A percentile compares a stretch with the other conserved stretches of the same genome.
These are phyloP conservation scores for Teleogryllus oceanicus DNA, from an alignment of 2,888 invertebrate species.

Conservation along the genomic window DNA sequence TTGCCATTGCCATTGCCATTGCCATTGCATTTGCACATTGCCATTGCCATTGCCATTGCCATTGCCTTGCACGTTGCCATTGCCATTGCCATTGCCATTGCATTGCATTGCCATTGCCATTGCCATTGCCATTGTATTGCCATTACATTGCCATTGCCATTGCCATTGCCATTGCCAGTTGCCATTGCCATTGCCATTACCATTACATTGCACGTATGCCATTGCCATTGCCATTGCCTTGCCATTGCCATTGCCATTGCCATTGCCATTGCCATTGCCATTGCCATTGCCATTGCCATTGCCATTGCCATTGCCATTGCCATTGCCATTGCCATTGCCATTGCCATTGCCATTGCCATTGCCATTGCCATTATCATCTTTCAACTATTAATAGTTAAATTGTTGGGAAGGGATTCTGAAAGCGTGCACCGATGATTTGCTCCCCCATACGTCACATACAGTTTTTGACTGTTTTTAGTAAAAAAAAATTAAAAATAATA, in stretches of 20 bases:
- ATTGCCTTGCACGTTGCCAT: constrained; percentile 24
- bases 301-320: constrained; percentile 18
- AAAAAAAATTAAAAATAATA: no score
- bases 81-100: constrained; percentile 26
- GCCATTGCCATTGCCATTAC: constrained; percentile 27
- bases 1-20: constrained; percentile 26
- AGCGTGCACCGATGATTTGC: no score
- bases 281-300: constrained; percentile 20
- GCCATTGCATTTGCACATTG: constrained; percentile 26
- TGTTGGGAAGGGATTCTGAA: no score
- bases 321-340: constrained; percentile 18
- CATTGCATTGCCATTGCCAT: constrained; percentile 27
- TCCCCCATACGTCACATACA: no score
- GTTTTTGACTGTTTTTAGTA: no score
- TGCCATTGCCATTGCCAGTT: no score
- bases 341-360: constrained; percentile 18
- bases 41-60: constrained; percentile 27
- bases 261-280: constrained; percentile 21
- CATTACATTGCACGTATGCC: neutral
- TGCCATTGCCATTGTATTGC: constrained; percentile 26
- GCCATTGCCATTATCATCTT: neutral
- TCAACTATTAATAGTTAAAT: no score
- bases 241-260: no score
- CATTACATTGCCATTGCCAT: no score
- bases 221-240: constrained; percentile 18